Evolutionary conservation across 2,888 invertebrate genomes (phyloP), one percentile per base, ranked within the genome.

Genomic region (Cylindroiulus punctatus): DNA sequence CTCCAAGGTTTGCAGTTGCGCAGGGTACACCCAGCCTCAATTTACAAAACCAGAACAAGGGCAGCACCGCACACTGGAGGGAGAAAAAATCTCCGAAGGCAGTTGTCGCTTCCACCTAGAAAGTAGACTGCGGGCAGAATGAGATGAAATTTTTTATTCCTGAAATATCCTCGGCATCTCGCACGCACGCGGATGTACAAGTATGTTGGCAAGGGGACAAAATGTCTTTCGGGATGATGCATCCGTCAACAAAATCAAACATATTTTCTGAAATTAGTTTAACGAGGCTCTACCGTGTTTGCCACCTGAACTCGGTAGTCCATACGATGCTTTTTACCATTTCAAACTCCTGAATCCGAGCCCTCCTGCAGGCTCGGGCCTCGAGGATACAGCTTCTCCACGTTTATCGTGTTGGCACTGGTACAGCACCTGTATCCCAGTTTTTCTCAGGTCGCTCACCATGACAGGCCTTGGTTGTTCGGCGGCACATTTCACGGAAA

Each of bases 371-470:
- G 26, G 4, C 26, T 26, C 65, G 10, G 26, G 26, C 1, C 26
- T 26, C 65, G 10, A 26, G 65, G 1, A 65, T 7, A n/a, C 26
- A 65, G 0, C 65, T 1, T 65, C 7, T 65, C 10, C 26, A 65
- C 65, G 65, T 65, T 65, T 65, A 65, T 65, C 65, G n/a, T 65
- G 65, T 22, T 65, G 65, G 65, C 22, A 65, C 65, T 22, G 22
- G 65, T 65, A 65, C 65, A 65, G 65, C 65, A 65, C 65, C 65
- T 65, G 65, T 26, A 65, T 65, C 65, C 65, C 65, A 65, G n/a
- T 26, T 65, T 65, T n/a, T 65, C 26, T 8, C 65, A 65, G 65
- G 65, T 65, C 65, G 65, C 65, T 65, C 65, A 65, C 65, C 65
- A 65, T 65, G 26, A 26, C 65, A 65, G 65, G 65, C 65, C 65